Conservation (phyloP, 2,797 vertebrate genomes). For the Gambelia wislizenii region DNA sequence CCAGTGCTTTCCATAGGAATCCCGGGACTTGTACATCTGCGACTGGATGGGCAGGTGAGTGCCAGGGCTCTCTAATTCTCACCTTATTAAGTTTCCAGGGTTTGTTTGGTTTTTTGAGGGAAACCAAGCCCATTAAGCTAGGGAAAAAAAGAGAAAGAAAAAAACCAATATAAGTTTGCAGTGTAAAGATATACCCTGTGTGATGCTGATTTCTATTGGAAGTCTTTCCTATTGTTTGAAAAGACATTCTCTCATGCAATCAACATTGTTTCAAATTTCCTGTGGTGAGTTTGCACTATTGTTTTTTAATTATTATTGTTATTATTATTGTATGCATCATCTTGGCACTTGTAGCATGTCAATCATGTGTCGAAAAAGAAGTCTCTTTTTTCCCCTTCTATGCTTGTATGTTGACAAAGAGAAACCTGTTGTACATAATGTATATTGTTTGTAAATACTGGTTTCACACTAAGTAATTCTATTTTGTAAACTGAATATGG, state of each 20-base stretch:
- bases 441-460: conserved; percentile 85
- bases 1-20: background rate
- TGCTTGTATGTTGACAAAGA: conserved; percentile 73
- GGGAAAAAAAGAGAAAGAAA: too few relatives aligned
- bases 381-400: conserved; percentile 69
- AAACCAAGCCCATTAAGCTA: background rate
- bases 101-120: background rate
- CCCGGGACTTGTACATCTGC: background rate
- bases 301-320: conserved; percentile 60
- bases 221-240: conserved; percentile 83
- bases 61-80: background rate
- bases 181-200: conserved; percentile 35
- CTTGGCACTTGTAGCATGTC: conserved; percentile 81
- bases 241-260: conserved; percentile 73
- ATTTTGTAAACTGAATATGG: conserved; percentile 88
- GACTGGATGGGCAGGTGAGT: background rate
- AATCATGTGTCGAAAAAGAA: conserved; percentile 68
- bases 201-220: conserved; percentile 71
- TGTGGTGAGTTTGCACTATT: conserved; percentile 84
- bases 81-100: background rate
- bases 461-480: conserved; percentile 88
- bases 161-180: conserved; percentile 27
- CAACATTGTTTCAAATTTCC: conserved; percentile 77
- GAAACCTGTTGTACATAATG: conserved; percentile 82
- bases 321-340: conserved; percentile 65